Percentiles rank a stretch among this genome's conserved stretches.
Conservation (phyloP, 1,140 invertebrate species). For the Mercenaria mercenaria region DNA sequence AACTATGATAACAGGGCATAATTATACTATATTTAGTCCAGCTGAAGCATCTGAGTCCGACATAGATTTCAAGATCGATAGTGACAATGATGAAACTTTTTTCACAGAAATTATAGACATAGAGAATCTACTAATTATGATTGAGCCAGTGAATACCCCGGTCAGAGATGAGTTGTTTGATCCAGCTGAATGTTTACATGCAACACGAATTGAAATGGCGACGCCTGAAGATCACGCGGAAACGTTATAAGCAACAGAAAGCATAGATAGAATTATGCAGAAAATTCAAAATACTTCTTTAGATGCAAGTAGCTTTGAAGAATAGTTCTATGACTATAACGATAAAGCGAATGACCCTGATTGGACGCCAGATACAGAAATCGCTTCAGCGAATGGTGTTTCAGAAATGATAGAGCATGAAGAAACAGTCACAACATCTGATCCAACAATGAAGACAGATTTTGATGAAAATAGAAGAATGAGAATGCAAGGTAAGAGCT, state of each 20-base stretch:
- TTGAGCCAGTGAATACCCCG: too few relatives aligned
- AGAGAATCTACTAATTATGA: neutral
- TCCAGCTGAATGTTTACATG: too few relatives aligned
- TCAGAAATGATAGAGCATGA: slow-evolving; percentile 13
- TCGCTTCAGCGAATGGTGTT: neutral
- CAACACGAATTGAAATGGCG: too few relatives aligned
- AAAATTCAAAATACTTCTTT: neutral
- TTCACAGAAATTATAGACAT: neutral
- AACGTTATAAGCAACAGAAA: too few relatives aligned
- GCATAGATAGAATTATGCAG: too few relatives aligned
- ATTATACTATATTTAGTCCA: too few relatives aligned
- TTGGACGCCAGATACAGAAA: neutral
- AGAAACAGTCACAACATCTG: neutral
- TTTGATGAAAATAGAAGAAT: neutral
- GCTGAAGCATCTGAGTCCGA: too few relatives aligned
- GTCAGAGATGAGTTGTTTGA: neutral
- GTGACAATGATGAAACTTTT: neutral
- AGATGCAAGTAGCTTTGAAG: neutral
- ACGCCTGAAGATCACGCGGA: too few relatives aligned
- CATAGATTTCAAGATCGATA: neutral
- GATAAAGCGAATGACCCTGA: slow-evolving; percentile 29
- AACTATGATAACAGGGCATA: too few relatives aligned
- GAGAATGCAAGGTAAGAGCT: slow-evolving; percentile 42
- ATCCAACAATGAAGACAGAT: neutral
- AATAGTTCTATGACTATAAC: neutral